Evolutionary conservation across 2,888 invertebrate species (phyloP).

Genomic region (Cepaea hortensis): DNA sequence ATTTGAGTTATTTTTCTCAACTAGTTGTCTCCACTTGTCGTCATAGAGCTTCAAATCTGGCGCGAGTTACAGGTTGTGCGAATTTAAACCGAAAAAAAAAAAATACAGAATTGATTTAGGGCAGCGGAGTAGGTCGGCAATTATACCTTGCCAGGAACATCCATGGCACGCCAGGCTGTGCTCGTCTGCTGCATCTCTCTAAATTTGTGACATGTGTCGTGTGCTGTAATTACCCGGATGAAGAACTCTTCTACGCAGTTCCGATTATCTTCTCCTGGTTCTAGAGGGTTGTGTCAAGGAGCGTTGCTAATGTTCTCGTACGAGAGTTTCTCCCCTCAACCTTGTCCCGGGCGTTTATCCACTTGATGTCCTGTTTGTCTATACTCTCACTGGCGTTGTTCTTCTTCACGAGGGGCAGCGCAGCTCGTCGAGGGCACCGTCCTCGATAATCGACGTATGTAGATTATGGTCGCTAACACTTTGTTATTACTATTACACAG

Average conservation of each 20-base stretch:
- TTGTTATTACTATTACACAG: too few species aligned
- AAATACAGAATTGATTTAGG: background rate
- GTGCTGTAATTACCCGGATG: conserved; percentile 22
- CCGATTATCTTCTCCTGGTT: background rate
- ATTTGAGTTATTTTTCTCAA: background rate
- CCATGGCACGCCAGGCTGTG: background rate
- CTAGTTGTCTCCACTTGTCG: background rate
- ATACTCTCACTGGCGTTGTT: too few species aligned
- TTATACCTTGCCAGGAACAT: too few species aligned
- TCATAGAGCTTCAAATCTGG: background rate
- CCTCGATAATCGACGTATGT: too few species aligned
- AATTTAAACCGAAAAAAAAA: background rate
- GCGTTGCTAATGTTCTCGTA: background rate
- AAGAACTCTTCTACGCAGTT: background rate
- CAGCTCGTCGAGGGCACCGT: too few species aligned
- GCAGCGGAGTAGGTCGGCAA: conserved; percentile 5
- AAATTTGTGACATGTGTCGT: background rate
- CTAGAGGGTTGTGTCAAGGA: conserved; percentile 2
- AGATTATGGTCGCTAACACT: too few species aligned
- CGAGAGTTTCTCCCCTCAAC: background rate
- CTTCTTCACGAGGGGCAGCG: too few species aligned
- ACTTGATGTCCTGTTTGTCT: conserved; percentile 17
- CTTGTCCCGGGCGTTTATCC: conserved; percentile 19
- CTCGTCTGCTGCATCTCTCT: background rate
- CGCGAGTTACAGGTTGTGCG: background rate